Conservation (phyloP, 2,113 vertebrate species). For the Neodon shergylaensis region DNA sequence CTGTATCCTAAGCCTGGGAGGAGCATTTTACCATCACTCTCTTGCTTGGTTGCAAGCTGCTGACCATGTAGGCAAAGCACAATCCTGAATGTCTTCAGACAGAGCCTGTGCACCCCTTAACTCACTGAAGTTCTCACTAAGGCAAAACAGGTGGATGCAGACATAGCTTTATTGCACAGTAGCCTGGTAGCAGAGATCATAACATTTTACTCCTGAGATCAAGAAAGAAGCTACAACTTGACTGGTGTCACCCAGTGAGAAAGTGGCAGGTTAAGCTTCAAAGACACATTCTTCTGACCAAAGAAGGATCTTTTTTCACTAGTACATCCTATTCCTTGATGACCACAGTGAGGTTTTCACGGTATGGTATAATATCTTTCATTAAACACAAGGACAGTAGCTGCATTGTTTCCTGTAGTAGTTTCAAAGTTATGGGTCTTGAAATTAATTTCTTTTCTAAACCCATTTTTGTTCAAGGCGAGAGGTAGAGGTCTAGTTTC, state of each 20-base stretch:
- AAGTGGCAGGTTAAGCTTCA: neutral
- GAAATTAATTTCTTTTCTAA: neutral
- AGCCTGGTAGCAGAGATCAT: neutral
- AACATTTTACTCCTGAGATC: neutral
- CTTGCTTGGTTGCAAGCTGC: slow-evolving; percentile 29
- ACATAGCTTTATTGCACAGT: neutral
- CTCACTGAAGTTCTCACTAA: neutral
- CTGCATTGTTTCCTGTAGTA: neutral
- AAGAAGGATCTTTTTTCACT: neutral
- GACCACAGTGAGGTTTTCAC: neutral
- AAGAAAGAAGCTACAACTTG: neutral
- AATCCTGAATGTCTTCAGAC: neutral
- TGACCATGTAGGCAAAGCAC: neutral
- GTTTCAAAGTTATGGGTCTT: neutral
- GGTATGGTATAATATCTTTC: neutral
- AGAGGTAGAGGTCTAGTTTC: neutral
- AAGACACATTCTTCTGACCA: slow-evolving; percentile 40
- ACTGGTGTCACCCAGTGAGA: neutral
- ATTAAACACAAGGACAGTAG: neutral
- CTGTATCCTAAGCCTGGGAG: slow-evolving; percentile 30
- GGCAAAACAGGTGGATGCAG: neutral
- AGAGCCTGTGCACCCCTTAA: neutral
- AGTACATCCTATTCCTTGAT: neutral
- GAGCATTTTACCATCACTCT: slow-evolving; percentile 47
- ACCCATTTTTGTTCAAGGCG: neutral